These are phyloP conservation scores for Sminthurinus aureus DNA, from an alignment of 2,888 invertebrate genomes.

Conservation along the genomic window DNA sequence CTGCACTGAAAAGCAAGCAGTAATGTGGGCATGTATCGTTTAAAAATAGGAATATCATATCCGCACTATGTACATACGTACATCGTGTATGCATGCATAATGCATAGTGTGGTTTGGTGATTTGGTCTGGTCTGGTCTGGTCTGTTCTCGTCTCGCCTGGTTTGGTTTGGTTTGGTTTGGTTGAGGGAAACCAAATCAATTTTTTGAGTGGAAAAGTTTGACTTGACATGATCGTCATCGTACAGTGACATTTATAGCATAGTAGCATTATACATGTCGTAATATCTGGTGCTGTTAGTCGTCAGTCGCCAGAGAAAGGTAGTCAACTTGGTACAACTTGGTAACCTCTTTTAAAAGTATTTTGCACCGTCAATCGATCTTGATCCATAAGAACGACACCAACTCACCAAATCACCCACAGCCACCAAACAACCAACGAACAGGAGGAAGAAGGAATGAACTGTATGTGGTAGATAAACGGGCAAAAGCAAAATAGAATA, in stretches of 20 bases:
- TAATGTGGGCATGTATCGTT: too few species aligned
- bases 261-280: background rate
- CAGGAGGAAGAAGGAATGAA: too few species aligned
- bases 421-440: too few species aligned
- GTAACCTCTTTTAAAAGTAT: slow-evolving; percentile 34
- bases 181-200: slow-evolving; percentile 29
- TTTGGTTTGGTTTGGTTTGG: background rate
- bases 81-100: too few species aligned
- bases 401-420: too few species aligned
- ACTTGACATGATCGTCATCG: background rate
- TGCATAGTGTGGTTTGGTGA: too few species aligned
- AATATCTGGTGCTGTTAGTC: slow-evolving; percentile 2
- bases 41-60: too few species aligned
- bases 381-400: background rate
- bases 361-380: slow-evolving; percentile 39
- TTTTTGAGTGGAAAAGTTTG: slow-evolving; percentile 26
- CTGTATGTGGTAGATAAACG: slow-evolving; percentile 5
- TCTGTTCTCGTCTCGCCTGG: too few species aligned
- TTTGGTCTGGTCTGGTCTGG: too few species aligned
- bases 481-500: slow-evolving; percentile 39
- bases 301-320: slow-evolving; percentile 18
- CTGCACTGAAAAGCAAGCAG: too few species aligned
- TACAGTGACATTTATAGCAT: too few species aligned
- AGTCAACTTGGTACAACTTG: slow-evolving; percentile 35
- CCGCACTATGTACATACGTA: too few species aligned